These are phyloP conservation scores for Enhydra lutris DNA, from an alignment of 2,113 vertebrate genomes.

Conservation along the genomic window DNA sequence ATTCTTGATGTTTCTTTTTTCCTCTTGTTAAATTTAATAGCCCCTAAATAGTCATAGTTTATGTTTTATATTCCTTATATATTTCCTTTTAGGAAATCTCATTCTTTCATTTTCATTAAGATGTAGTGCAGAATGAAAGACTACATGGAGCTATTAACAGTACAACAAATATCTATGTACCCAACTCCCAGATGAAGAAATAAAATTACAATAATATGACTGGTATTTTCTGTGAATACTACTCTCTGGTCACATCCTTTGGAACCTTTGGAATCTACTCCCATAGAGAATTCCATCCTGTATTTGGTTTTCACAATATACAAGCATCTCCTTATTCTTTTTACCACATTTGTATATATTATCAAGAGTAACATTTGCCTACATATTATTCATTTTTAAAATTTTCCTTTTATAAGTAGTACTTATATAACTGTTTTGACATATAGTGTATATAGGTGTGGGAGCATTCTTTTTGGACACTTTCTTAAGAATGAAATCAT, in stretches of 20 bases:
- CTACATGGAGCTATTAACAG: neutral
- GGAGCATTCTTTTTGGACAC: neutral
- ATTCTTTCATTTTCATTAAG: neutral
- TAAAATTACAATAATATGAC: neutral
- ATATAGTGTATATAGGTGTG: neutral
- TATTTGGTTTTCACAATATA: neutral
- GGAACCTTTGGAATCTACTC: neutral
- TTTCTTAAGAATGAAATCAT: neutral
- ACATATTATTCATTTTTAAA: neutral
- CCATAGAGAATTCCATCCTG: neutral
- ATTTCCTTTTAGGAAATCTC: neutral
- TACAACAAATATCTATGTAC: neutral
- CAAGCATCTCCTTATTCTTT: neutral
- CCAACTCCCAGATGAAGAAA: neutral
- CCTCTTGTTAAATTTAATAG: conserved; percentile 17
- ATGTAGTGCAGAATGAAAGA: neutral
- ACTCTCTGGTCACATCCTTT: neutral
- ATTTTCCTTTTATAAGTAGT: neutral
- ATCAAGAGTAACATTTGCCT: neutral
- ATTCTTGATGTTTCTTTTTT: neutral
- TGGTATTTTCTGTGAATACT: neutral
- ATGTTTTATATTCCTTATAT: neutral
- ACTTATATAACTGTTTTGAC: neutral
- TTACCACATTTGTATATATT: neutral
- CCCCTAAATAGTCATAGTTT: neutral